Conservation (phyloP, 2,797 vertebrate species). For the Psittacula echo region DNA sequence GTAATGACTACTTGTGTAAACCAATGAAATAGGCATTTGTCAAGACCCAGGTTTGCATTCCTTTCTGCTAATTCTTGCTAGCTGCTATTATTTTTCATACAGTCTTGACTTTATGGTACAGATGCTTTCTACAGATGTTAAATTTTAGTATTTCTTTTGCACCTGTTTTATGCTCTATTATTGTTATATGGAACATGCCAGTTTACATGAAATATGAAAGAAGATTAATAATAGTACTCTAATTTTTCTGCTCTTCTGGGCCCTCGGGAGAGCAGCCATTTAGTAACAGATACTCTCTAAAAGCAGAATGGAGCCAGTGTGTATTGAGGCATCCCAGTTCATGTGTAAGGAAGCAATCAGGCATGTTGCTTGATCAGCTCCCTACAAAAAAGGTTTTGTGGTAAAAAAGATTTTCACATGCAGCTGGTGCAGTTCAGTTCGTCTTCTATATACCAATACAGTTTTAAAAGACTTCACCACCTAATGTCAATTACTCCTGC, state of each 20-base stretch:
- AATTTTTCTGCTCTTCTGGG: not conserved
- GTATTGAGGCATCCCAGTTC: not conserved
- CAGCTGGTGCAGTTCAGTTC: not conserved
- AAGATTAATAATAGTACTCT: not conserved
- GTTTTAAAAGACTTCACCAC: not conserved
- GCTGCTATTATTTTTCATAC: not conserved
- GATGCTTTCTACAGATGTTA: not conserved
- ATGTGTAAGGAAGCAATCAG: not conserved
- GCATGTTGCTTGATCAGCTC: not conserved
- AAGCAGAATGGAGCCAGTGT: not conserved
- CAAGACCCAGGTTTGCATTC: not conserved
- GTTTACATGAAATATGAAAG: not conserved
- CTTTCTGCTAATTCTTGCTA: not conserved
- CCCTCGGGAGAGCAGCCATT: accelerated
- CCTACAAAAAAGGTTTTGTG: not conserved
- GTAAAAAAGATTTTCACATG: not conserved
- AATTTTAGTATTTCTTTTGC: not conserved
- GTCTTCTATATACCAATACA: not conserved
- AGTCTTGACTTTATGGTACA: not conserved
- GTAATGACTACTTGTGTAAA: not conserved
- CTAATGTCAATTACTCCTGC: not conserved
- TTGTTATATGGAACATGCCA: not conserved
- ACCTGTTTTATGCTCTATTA: not conserved
- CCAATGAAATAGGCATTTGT: not conserved
- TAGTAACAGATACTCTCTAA: not conserved